Evolutionary conservation across 2,113 vertebrate species (phyloP).

Genomic region (Xiphophorus hellerii): DNA sequence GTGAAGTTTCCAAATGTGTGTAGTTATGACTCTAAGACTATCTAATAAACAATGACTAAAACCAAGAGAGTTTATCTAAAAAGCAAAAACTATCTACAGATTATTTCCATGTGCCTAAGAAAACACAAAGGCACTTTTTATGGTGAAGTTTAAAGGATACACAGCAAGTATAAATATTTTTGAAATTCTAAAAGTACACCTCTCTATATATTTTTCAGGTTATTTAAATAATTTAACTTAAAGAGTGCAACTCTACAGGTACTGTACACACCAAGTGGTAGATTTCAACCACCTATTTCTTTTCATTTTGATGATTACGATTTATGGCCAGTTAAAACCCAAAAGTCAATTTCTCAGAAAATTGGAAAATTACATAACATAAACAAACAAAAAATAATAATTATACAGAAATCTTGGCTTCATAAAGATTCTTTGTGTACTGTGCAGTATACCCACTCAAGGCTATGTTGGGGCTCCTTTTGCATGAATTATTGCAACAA

Average conservation of each 20-base stretch:
- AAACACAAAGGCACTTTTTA: slow-evolving; percentile 61
- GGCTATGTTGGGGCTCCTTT: no score
- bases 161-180: background rate
- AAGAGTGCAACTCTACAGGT: background rate
- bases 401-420: no score
- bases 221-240: background rate
- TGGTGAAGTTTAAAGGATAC: slow-evolving; percentile 8
- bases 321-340: background rate
- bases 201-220: background rate
- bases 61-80: background rate
- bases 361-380: no score
- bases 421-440: no score
- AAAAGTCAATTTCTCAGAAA: no score
- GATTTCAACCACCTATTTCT: background rate
- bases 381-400: no score
- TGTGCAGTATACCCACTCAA: no score
- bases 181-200: background rate
- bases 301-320: background rate
- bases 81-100: slow-evolving; percentile 16
- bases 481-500: no score
- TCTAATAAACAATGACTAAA: slow-evolving; percentile 2
- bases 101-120: slow-evolving; percentile 29
- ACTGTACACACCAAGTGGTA: background rate
- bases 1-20: background rate
- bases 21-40: background rate